These are phyloP conservation scores for Corythornis madagascariensis DNA, from an alignment of 2,113 vertebrate species.

Conservation along the genomic window DNA sequence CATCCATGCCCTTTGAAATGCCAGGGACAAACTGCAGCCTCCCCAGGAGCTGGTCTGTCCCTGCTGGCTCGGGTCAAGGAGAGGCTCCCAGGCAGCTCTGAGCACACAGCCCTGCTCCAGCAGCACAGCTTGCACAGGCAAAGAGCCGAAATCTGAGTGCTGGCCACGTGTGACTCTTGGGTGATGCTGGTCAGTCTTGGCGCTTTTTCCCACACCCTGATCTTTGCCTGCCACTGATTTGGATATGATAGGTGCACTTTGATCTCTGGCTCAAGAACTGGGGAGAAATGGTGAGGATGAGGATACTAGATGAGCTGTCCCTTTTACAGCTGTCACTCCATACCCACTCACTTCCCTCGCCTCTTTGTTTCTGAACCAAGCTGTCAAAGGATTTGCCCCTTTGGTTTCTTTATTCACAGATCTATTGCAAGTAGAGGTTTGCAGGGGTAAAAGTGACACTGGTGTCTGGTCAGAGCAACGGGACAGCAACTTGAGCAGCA, in stretches of 20 bases:
- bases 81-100: neutral
- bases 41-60: neutral
- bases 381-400: neutral
- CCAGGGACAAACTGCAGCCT: neutral
- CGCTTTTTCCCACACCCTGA: neutral
- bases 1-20: neutral
- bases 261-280: neutral
- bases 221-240: neutral
- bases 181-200: neutral
- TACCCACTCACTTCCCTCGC: neutral
- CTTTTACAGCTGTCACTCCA: neutral
- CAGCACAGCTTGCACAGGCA: neutral
- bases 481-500: neutral
- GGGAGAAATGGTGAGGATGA: accelerated
- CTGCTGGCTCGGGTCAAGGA: neutral
- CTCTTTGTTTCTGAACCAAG: neutral
- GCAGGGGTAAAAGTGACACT: neutral
- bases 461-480: neutral
- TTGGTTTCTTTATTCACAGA: neutral
- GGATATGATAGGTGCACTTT: neutral
- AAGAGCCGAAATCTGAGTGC: neutral
- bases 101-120: neutral
- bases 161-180: neutral
- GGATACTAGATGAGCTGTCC: neutral
- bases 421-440: neutral